Percentiles rank a stretch among this genome's conserved stretches.
These are phyloP conservation scores for Cephalopachus bancanus DNA, from an alignment of 2,797 vertebrate species.

Conservation along the genomic window DNA sequence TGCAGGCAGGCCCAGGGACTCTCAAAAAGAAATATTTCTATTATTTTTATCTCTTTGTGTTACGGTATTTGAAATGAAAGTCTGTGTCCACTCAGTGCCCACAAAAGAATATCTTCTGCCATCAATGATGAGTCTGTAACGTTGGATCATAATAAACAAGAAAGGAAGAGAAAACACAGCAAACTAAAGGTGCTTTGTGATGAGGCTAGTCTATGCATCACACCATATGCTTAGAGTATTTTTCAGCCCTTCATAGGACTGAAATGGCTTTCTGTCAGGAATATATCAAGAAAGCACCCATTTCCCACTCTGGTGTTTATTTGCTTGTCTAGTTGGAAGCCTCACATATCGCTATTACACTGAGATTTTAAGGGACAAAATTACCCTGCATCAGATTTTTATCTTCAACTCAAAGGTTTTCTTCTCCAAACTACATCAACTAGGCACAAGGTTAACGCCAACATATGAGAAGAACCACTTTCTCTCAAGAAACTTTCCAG, in stretches of 20 bases:
- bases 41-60: constrained; percentile 79
- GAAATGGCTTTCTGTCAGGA: background rate
- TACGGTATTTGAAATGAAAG: constrained; percentile 77
- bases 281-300: background rate
- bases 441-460: background rate
- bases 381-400: background rate
- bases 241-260: background rate
- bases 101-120: constrained; percentile 41
- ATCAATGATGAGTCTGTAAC: background rate
- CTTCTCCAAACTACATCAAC: background rate
- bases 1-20: constrained; percentile 80
- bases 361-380: background rate
- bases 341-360: fast-evolving
- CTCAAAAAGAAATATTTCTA: constrained; percentile 72
- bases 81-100: constrained; percentile 60
- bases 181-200: background rate
- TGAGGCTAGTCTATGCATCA: fast-evolving
- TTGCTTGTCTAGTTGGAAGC: background rate
- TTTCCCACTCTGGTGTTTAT: too few species aligned
- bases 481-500: background rate
- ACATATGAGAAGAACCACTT: background rate
- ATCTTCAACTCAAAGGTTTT: background rate
- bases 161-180: background rate
- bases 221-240: fast-evolving
- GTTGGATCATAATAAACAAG: background rate